Conservation (phyloP, 2,113 vertebrate species). For the Polypterus bichir region DNA sequence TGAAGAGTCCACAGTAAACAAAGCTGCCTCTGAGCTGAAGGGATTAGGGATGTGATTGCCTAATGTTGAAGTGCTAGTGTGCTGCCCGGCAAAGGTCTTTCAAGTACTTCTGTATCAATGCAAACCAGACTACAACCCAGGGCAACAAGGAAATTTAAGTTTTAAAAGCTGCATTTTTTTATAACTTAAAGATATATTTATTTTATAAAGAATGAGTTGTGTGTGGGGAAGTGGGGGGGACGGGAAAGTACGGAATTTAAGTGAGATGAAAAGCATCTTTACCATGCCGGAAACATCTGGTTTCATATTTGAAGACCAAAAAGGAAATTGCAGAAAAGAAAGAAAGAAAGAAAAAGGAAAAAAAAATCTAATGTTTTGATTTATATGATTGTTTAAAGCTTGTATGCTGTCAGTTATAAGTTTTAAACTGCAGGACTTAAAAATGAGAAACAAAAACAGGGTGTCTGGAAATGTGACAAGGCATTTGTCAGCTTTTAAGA, state of each 20-base stretch:
- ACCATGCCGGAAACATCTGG: constrained; percentile 92
- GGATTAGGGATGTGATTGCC: constrained; percentile 38
- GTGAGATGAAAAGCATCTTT: constrained; percentile 87
- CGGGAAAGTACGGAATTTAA: constrained; percentile 36
- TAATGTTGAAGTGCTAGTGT: constrained; percentile 45
- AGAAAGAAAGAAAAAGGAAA: too few species aligned
- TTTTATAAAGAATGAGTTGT: too few species aligned
- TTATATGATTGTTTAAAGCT: constrained; percentile 84
- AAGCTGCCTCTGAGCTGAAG: neutral
- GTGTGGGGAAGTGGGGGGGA: constrained; percentile 52
- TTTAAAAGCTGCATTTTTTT: constrained; percentile 19
- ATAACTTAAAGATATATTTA: neutral
- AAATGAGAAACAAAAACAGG: constrained; percentile 58
- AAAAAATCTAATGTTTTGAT: constrained; percentile 92
- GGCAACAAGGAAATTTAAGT: constrained; percentile 83
- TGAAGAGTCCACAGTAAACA: too few species aligned
- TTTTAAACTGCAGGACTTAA: constrained; percentile 70
- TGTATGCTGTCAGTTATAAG: constrained; percentile 66
- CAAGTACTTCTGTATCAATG: constrained; percentile 73
- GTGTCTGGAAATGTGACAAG: constrained; percentile 61
- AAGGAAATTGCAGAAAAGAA: constrained; percentile 87
- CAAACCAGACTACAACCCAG: constrained; percentile 82
- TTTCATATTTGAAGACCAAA: constrained; percentile 78
- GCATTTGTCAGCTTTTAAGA: constrained; percentile 59
- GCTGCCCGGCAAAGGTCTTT: constrained; percentile 57